phyloP scores from a whole-genome alignment of 1,140 invertebrate species.

The Hyles vespertilio region DNA sequence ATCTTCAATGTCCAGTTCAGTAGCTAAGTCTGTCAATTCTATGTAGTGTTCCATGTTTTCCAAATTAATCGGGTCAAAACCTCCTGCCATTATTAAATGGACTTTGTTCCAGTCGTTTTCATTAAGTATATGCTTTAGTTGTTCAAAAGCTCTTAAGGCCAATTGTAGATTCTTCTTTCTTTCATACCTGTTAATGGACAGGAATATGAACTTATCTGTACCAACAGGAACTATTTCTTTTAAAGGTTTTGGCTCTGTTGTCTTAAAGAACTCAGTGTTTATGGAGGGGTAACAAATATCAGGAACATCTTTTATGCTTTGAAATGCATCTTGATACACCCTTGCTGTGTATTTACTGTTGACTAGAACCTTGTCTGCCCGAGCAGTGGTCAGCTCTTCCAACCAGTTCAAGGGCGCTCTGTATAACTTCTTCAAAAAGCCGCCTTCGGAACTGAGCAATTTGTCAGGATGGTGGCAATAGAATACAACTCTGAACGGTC shows the following conservation, averaged over 20 bases:
- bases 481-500: slow-evolving; percentile 86
- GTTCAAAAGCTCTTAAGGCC: slow-evolving; percentile 87
- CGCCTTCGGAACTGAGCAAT: slow-evolving; percentile 83
- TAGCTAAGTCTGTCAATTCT: slow-evolving; percentile 83
- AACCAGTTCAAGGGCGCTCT: slow-evolving; percentile 93
- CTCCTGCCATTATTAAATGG: slow-evolving; percentile 96
- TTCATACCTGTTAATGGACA: slow-evolving; percentile 98
- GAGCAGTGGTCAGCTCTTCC: slow-evolving; percentile 91
- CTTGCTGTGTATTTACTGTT: slow-evolving; percentile 95
- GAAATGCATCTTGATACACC: slow-evolving; percentile 92
- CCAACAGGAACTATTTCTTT: slow-evolving; percentile 68
- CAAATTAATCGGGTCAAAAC: slow-evolving; percentile 92
- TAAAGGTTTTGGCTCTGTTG: slow-evolving; percentile 71
- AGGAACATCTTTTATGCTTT: slow-evolving; percentile 79
- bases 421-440: slow-evolving; percentile 87
- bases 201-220: slow-evolving; percentile 81
- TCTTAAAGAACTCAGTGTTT: slow-evolving; percentile 86
- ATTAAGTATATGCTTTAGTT: slow-evolving; percentile 77
- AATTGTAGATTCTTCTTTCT: slow-evolving; percentile 95
- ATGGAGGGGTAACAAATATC: slow-evolving; percentile 97
- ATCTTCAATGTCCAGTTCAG: slow-evolving; percentile 81
- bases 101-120: slow-evolving; percentile 78
- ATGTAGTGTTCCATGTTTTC: slow-evolving; percentile 94
- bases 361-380: slow-evolving; percentile 93
- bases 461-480: slow-evolving; percentile 99